These are phyloP conservation scores for Bovichtus variegatus DNA, from an alignment of 2,797 vertebrate species.

Conservation along the genomic window DNA sequence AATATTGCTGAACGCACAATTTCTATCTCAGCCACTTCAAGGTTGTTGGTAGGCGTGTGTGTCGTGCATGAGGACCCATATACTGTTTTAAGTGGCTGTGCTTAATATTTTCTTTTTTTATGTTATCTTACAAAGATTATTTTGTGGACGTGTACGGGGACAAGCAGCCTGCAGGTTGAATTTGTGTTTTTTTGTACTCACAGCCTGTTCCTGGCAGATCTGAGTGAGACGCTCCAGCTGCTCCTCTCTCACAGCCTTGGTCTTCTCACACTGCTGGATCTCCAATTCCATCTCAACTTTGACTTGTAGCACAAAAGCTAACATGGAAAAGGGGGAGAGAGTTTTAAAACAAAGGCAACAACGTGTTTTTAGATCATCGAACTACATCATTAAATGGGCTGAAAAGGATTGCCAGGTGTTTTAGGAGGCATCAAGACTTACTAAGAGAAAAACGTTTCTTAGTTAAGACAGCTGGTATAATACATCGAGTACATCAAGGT, in stretches of 20 bases:
- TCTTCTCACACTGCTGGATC: constrained; percentile 97
- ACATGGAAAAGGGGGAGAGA: not conserved
- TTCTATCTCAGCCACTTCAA: not conserved
- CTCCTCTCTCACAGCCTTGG: constrained; percentile 95
- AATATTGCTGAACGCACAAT: not conserved
- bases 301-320: constrained; percentile 95
- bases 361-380: not conserved
- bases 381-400: not conserved
- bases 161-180: not conserved
- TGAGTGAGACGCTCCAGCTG: constrained; percentile 98
- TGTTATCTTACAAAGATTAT: not conserved
- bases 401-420: not conserved
- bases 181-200: constrained; percentile 77
- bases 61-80: not conserved
- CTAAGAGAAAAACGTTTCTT: not conserved
- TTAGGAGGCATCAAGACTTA: not conserved
- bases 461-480: constrained; percentile 6
- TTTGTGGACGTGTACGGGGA: not conserved
- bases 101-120: too few relatives aligned
- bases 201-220: constrained; percentile 99
- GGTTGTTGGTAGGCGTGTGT: not conserved
- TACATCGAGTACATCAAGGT: not conserved
- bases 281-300: constrained; percentile 98
- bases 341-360: not conserved
- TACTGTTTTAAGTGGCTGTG: not conserved